Base-by-base conservation (phyloP, 64 coral and sea anemone genomes). In the Montipora foliosa region DNA sequence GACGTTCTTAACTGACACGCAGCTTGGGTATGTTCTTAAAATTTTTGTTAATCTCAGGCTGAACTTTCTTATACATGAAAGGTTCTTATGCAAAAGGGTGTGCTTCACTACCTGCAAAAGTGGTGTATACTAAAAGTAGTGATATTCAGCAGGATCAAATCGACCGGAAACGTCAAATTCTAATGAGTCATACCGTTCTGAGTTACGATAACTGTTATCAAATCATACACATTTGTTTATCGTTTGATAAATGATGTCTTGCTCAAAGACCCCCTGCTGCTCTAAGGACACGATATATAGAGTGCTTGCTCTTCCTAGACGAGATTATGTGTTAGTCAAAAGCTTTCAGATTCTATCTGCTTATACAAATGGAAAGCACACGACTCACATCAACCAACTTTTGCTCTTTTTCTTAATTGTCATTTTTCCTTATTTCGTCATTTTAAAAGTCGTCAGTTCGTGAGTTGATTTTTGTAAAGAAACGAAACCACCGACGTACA, bases 181-280 rank as follows among this genome's bases (percentile, higher is more conserved):
- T 57, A 9, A 44, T 37, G 4, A 57, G 11, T 17, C 7, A 48
- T 76, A 47, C 25, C 46, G 45, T 76, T 44, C 25, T 11, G 61
- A 47, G 74, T 12, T 9, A 1, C 12, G 74, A 76, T 76, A 76
- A 76, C 46, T 37, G 45, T 37, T 47, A 47, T 76, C 74, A 76
- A 76, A 76, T 13, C 9, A 76, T 47, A 45, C 74, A 76, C 74
- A 76, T 3, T 76, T 76, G 74, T 47, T 44, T 76, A 76, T 76
- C 74, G 9, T 10, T 76, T 22, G 21, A 76, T 76, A 64, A 64
- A 64, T 16, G 61, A 3, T 15, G 61, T 16, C 14, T 3, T 64
- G 11, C 61, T 3, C 13, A 12, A 64, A 16, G 8, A 64, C 61
- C 61, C 8, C 61, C 61, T 15, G 4, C 61, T 15, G 61, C 11